phyloP scores from a whole-genome alignment of 2,888 invertebrate species.

The Noctuana brunneofusca region DNA sequence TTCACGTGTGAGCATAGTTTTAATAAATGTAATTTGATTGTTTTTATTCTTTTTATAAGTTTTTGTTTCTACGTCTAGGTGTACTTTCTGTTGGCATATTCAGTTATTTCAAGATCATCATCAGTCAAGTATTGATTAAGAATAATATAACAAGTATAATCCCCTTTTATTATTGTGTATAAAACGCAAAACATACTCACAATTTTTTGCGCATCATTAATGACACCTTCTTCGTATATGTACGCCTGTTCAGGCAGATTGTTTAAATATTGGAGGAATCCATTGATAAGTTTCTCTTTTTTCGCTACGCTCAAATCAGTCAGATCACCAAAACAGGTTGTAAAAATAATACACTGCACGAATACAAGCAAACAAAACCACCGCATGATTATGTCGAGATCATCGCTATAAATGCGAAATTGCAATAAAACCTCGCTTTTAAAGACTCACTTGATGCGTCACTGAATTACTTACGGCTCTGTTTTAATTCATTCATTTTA shows the following conservation, averaged over 20 bases:
- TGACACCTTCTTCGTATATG: conserved; percentile 69
- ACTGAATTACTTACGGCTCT: neutral
- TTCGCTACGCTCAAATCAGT: conserved; percentile 54
- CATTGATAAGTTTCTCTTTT: conserved; percentile 59
- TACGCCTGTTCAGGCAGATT: conserved; percentile 69
- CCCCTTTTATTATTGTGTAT: no score
- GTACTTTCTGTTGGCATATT: no score
- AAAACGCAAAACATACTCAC: conserved; percentile 47
- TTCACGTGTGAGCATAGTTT: no score
- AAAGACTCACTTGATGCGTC: conserved; percentile 11
- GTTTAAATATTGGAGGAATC: conserved; percentile 75
- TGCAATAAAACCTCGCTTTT: neutral
- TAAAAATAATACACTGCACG: conserved; percentile 47
- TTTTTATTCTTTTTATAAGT: no score
- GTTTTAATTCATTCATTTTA: conserved; percentile 2
- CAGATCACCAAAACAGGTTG: conserved; percentile 55
- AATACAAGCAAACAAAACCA: conserved; percentile 46
- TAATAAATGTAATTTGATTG: no score
- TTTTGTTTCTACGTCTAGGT: no score
- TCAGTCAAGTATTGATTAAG: no score
- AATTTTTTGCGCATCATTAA: conserved; percentile 69
- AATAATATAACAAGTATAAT: neutral
- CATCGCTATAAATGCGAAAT: conserved; percentile 49
- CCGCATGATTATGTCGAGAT: conserved; percentile 54
- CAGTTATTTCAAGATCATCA: no score